phyloP scores from a whole-genome alignment of 2,888 invertebrate species.

The Tholera decimalis region DNA sequence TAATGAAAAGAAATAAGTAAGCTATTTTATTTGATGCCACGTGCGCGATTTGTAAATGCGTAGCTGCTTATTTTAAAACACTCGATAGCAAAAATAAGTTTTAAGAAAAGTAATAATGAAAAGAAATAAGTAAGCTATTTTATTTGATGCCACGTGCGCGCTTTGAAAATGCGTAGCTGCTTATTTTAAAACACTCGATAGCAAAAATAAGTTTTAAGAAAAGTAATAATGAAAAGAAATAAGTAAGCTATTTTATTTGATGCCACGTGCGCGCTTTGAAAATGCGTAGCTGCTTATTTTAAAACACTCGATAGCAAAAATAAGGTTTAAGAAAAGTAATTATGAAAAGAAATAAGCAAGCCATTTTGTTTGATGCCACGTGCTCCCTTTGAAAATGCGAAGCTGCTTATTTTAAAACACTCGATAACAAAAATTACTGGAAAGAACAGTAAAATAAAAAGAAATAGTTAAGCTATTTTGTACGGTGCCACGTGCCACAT shows the following conservation, averaged over 20 bases:
- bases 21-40: too few relatives aligned
- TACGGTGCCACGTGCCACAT: not conserved
- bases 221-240: too few relatives aligned
- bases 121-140: not conserved
- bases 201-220: too few relatives aligned
- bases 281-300: not conserved
- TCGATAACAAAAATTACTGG: too few relatives aligned
- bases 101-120: too few relatives aligned
- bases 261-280: not conserved
- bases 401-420: not conserved
- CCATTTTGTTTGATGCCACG: not conserved
- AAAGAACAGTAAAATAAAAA: too few relatives aligned
- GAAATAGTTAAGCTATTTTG: not conserved
- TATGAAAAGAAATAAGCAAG: not conserved
- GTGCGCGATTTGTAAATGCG: too few relatives aligned
- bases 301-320: too few relatives aligned
- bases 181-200: not conserved
- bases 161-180: slow-evolving; percentile 1
- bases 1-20: too few relatives aligned
- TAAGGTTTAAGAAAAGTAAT: too few relatives aligned
- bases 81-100: too few relatives aligned
- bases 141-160: not conserved
- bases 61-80: too few relatives aligned
- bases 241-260: not conserved
- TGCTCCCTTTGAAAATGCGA: not conserved